Evolutionary conservation across 1,140 invertebrate genomes (phyloP), one percentile per base, ranked within the genome.

Genomic region (Bombus balteatus): DNA sequence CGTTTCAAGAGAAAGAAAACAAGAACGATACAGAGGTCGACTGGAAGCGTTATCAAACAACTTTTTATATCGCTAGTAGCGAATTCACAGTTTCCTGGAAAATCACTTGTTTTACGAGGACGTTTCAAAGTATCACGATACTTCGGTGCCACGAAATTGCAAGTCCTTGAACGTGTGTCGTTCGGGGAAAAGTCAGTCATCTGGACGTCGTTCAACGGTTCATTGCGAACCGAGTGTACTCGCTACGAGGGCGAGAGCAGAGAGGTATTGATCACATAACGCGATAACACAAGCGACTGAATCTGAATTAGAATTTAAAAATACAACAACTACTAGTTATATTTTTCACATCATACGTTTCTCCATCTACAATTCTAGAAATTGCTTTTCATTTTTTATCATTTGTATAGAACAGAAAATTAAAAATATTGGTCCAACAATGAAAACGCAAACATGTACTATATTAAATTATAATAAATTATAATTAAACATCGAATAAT

Each of bases 81-180:
- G 71, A 65, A 41, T 76, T 75, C 59, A 65, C 72, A 53, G 39
- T 53, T 76, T 76, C 37, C 59, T 39, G 41, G 32, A 53, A 25
- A 83, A 83, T 83, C 72, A 53, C 39, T 73, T 43, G 80, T 82
- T 82, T 82, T 82, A 82, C 70, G 80, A 65, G 53, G 53, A 25
- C 70, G 65, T 83, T 76, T 13, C 59, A 25, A 76, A 68, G 39
- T 83, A 76, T 53, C 72, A 22, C 47, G 72, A 47, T 41, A 53
- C 81, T 53, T 25, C 15, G 41, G 41, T 76, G 81, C n/a, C 57
- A 25, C 72, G 59, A 74, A 68, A 66, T 41, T 66, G 71, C 59
- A 37, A 39, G 22, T 32, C 34, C 39, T 83, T 68, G 72, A 76
- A 43, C 47, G 72, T 34, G 43, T 25, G 59, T 53, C 39, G 34